Evolutionary conservation across 2,113 vertebrate species (phyloP).

Genomic region (Coptodon rendalli): DNA sequence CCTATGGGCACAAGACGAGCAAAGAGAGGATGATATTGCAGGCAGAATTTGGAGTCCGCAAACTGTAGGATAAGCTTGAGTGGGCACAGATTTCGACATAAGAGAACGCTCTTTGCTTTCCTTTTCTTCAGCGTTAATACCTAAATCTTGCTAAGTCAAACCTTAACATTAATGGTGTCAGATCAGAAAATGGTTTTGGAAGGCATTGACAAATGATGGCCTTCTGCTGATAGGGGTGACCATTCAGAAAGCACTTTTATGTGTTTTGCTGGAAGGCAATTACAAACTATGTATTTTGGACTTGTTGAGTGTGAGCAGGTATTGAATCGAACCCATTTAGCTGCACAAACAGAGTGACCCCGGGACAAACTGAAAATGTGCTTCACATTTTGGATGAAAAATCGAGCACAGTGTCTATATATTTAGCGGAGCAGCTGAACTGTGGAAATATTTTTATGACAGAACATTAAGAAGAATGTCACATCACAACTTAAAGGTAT

Average conservation of each 20-base stretch:
- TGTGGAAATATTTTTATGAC: slow-evolving; percentile 12
- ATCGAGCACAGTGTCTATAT: not conserved
- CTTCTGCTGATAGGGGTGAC: not conserved
- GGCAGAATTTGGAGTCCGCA: not conserved
- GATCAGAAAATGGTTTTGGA: not conserved
- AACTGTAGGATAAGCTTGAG: not conserved
- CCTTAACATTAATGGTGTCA: not conserved
- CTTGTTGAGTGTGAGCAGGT: not conserved
- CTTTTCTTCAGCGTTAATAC: not conserved
- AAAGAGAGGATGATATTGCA: not conserved
- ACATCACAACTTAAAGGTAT: slow-evolving; percentile 61
- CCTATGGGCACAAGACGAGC: not conserved
- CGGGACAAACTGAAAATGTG: not conserved
- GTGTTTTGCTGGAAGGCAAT: not conserved
- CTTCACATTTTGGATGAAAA: not conserved
- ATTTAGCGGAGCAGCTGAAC: not conserved
- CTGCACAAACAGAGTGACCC: slow-evolving; percentile 11
- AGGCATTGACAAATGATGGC: not conserved
- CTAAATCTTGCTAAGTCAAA: not conserved
- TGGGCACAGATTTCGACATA: not conserved
- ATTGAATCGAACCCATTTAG: slow-evolving; percentile 12
- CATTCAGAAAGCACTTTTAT: not conserved
- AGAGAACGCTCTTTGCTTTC: not conserved
- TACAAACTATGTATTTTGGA: not conserved
- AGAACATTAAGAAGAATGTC: slow-evolving; percentile 41